Percentiles rank a stretch among this genome's conserved stretches.
Conservation (phyloP, 2,888 invertebrate genomes). For the Oscheius onirici region DNA sequence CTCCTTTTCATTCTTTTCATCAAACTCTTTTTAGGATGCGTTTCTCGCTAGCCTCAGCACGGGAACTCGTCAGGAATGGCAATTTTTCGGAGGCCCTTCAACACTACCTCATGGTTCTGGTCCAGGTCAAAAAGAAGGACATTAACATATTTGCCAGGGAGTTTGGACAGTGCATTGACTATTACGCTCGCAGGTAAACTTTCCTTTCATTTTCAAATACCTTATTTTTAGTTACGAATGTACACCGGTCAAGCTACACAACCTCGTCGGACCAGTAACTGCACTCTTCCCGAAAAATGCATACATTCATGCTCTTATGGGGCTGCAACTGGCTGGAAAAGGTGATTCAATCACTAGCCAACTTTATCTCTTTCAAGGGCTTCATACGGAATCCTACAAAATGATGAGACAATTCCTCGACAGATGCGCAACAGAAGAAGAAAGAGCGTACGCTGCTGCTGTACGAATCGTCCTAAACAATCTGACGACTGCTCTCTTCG, state of each 20-base stretch:
- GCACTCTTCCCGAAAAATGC: no score
- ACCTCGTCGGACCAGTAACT: no score
- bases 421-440: background rate
- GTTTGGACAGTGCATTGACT: background rate
- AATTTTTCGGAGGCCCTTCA: background rate
- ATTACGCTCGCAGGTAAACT: background rate
- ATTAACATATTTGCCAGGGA: background rate
- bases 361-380: no score
- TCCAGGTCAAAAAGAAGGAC: background rate
- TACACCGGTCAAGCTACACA: no score
- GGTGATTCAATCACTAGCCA: no score
- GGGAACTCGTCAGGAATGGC: background rate
- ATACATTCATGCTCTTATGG: no score
- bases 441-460: background rate
- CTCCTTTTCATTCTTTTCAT: no score
- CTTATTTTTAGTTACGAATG: no score
- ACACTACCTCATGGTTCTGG: constrained; percentile 4
- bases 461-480: constrained; percentile 17
- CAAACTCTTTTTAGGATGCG: background rate
- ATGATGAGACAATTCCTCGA: background rate
- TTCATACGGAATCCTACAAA: constrained; percentile 3
- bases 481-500: constrained; percentile 37
- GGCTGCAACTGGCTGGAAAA: no score
- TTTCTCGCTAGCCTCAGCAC: background rate
- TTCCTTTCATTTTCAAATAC: background rate